Evolutionary conservation across 2,113 vertebrate species (phyloP).

Genomic region (Apeltes quadracus): DNA sequence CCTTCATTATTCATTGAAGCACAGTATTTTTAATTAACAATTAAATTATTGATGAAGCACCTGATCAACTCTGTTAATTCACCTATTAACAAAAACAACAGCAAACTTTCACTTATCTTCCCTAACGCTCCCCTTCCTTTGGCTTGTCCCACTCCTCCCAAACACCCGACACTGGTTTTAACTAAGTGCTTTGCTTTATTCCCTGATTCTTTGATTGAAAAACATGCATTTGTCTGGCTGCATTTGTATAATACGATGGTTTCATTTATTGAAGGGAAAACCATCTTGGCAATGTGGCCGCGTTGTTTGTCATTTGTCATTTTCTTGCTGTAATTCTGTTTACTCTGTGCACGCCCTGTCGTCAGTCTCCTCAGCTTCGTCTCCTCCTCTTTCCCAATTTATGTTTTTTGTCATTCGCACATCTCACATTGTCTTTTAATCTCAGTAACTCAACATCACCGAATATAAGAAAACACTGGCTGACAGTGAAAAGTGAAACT

Average conservation of each 20-base stretch:
- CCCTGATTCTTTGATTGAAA: background rate
- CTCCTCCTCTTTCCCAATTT: background rate
- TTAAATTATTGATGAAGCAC: conserved; percentile 66
- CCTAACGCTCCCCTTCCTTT: background rate
- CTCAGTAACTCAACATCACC: background rate
- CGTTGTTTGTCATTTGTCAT: background rate
- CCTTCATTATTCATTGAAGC: conserved; percentile 68
- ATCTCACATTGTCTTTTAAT: background rate
- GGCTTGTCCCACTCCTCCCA: background rate
- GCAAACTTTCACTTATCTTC: conserved; percentile 27
- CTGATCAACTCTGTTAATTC: conserved; percentile 57
- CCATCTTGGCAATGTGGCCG: background rate
- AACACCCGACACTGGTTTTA: conserved; percentile 6
- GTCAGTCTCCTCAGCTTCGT: background rate
- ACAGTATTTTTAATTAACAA: conserved; percentile 67
- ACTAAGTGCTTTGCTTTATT: conserved; percentile 1
- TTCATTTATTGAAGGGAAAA: background rate
- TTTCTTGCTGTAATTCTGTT: background rate
- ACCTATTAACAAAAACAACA: conserved; percentile 58
- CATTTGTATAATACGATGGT: background rate
- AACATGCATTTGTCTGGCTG: conserved; percentile 1
- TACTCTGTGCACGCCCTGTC: background rate
- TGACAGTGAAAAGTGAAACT: too few relatives aligned
- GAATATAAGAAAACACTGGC: background rate
- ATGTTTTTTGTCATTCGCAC: background rate